Evolutionary conservation across 1,140 invertebrate genomes (phyloP).

Genomic region (Aradophagus sp.): DNA sequence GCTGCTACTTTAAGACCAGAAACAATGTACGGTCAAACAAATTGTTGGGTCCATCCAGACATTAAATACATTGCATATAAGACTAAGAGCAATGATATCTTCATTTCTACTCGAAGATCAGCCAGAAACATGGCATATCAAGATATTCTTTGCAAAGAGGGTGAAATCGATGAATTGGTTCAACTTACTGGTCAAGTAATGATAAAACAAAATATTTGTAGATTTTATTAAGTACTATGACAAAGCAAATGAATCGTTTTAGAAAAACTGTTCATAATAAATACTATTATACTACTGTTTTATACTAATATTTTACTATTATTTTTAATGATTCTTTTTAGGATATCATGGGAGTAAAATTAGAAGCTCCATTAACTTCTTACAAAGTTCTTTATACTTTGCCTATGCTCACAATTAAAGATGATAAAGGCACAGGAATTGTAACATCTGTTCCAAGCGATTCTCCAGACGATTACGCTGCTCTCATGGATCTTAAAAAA

Average conservation of each 20-base stretch:
- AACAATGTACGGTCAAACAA: constrained; percentile 99
- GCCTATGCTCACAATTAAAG: constrained; percentile 98
- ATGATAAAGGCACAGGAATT: constrained; percentile 98
- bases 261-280: too few relatives aligned
- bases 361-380: constrained; percentile 89
- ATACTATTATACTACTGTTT: too few relatives aligned
- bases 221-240: too few relatives aligned
- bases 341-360: constrained; percentile 85
- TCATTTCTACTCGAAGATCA: constrained; percentile 89
- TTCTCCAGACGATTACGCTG: constrained; percentile 98
- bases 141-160: constrained; percentile 88
- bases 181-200: constrained; percentile 84
- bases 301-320: constrained; percentile 9
- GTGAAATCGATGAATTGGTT: constrained; percentile 82
- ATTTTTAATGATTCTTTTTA: constrained; percentile 45
- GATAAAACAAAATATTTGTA: too few relatives aligned
- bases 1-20: constrained; percentile 98
- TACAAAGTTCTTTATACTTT: constrained; percentile 93
- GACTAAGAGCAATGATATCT: constrained; percentile 82
- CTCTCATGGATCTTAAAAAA: constrained; percentile 95
- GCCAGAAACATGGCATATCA: constrained; percentile 98
- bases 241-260: too few relatives aligned
- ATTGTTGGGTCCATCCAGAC: constrained; percentile 98
- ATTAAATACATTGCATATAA: constrained; percentile 93
- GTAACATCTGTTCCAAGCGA: constrained; percentile 99